These are phyloP conservation scores for Pristiophorus japonicus DNA, from an alignment of 2,113 vertebrate genomes.

Conservation along the genomic window DNA sequence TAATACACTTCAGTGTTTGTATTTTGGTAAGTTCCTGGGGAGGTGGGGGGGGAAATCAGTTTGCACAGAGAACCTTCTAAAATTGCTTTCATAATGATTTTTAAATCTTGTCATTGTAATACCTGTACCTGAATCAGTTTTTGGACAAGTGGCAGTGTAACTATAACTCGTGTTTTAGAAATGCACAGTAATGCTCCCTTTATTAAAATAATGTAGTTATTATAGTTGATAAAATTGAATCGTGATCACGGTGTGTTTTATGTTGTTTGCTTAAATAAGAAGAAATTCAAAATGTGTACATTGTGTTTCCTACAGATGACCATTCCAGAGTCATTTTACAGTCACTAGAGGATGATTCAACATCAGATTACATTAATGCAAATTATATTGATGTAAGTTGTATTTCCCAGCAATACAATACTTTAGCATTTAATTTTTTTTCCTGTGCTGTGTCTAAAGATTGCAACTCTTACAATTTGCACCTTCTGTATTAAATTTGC, in stretches of 20 bases:
- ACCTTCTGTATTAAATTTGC: conserved; percentile 75
- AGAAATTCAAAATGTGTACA: background rate
- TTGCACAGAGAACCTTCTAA: background rate
- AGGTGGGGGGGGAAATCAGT: no score
- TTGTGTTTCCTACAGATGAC: conserved; percentile 70
- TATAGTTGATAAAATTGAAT: background rate
- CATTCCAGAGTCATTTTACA: conserved; percentile 98
- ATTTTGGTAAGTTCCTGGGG: background rate
- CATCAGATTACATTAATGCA: conserved; percentile 99
- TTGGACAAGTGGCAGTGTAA: background rate
- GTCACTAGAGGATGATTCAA: conserved; percentile 93
- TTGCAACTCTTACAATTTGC: conserved; percentile 69
- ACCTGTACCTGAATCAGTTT: no score
- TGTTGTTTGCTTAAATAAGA: conserved; percentile 37
- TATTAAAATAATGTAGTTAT: no score
- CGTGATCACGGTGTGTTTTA: conserved; percentile 42
- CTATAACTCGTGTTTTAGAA: no score
- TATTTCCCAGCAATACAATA: background rate
- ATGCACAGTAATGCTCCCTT: no score
- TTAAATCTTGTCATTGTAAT: conserved; percentile 37
- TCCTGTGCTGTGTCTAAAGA: conserved; percentile 68
- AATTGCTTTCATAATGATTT: conserved; percentile 14
- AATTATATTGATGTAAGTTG: conserved; percentile 99
- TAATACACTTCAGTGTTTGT: background rate
- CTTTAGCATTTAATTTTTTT: conserved; percentile 69